These are phyloP conservation scores for Eutolmus rufibarbis DNA, from an alignment of 2,888 invertebrate genomes.

Conservation along the genomic window DNA sequence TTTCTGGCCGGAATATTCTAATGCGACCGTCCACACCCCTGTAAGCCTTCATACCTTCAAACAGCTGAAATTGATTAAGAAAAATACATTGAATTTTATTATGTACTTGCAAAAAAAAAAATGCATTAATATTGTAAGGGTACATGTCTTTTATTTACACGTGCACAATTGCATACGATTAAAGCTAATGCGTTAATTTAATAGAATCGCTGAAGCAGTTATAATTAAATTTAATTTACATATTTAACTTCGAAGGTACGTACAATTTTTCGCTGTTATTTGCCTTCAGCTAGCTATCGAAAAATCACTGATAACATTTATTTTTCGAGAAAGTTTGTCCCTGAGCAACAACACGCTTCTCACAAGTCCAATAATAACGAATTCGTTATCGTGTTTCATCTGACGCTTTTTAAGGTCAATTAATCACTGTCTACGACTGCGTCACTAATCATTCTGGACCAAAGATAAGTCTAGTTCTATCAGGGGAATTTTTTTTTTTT, in stretches of 20 bases:
- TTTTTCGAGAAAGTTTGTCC: background rate
- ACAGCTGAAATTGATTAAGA: constrained; percentile 71
- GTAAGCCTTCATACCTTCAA: constrained; percentile 98
- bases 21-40: constrained; percentile 91
- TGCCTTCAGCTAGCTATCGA: background rate
- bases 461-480: background rate
- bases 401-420: background rate
- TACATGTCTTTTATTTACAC: background rate
- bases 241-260: background rate
- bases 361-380: background rate
- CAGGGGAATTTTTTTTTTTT: background rate
- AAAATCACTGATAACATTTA: background rate
- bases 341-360: background rate
- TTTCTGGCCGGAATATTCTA: constrained; percentile 91
- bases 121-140: background rate
- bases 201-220: background rate
- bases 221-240: background rate
- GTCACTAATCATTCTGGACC: background rate
- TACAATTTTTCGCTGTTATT: background rate
- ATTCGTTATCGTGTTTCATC: background rate
- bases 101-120: background rate
- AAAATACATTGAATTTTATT: background rate
- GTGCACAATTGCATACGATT: background rate
- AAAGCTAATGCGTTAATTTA: background rate
- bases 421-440: background rate